Evolutionary conservation across 1,140 invertebrate genomes (phyloP).

Genomic region (Probaryconus sp.): DNA sequence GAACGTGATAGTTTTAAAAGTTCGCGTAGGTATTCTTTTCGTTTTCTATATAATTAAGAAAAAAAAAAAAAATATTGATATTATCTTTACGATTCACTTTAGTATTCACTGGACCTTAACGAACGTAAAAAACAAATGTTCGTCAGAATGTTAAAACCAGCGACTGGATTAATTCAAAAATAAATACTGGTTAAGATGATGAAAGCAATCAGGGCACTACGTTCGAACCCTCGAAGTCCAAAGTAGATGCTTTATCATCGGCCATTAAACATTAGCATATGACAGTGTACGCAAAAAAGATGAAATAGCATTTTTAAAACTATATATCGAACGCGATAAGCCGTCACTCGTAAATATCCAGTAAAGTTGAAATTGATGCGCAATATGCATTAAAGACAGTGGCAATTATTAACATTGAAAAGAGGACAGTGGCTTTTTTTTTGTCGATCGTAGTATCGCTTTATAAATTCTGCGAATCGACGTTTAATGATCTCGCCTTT

Average conservation of each 20-base stretch:
- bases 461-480: constrained; percentile 7
- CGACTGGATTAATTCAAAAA: too few species aligned
- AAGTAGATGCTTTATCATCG: constrained; percentile 8
- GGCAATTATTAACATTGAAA: constrained; percentile 23
- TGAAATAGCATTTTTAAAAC: constrained; percentile 9
- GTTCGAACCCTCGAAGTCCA: constrained; percentile 7
- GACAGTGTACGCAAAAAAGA: constrained; percentile 2
- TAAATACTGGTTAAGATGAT: too few species aligned
- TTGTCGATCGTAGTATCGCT: neutral
- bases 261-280: constrained; percentile 12
- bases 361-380: constrained; percentile 15
- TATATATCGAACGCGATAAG: constrained; percentile 26
- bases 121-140: too few species aligned
- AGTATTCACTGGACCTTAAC: too few species aligned
- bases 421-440: constrained; percentile 25
- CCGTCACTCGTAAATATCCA: constrained; percentile 24
- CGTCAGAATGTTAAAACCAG: too few species aligned
- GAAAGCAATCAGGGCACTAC: neutral
- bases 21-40: neutral
- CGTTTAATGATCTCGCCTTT: constrained; percentile 26
- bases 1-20: neutral
- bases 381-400: constrained; percentile 27
- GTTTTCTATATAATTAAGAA: neutral
- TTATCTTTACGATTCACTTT: too few species aligned
- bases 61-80: too few species aligned